Percentiles rank a stretch among this genome's conserved stretches.
These are phyloP conservation scores for Passer montanus DNA, from an alignment of 2,113 vertebrate species.

Conservation along the genomic window DNA sequence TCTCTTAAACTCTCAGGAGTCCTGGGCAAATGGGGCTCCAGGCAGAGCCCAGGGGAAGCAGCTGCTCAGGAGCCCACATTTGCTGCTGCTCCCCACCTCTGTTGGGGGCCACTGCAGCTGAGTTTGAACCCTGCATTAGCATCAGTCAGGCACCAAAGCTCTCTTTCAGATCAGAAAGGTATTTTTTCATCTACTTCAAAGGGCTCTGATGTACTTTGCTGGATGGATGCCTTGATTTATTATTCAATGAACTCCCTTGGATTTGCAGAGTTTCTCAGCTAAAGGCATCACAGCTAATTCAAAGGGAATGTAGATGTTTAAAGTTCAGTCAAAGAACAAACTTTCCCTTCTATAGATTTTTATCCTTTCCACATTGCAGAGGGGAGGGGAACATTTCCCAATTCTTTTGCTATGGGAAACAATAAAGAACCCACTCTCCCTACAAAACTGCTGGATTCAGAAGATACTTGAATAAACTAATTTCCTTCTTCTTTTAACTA, in stretches of 20 bases:
- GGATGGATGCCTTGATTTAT: slow-evolving; percentile 29
- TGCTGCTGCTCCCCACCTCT: background rate
- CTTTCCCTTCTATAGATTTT: background rate
- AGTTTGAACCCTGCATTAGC: background rate
- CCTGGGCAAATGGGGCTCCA: background rate
- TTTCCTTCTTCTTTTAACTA: background rate
- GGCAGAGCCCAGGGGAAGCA: background rate
- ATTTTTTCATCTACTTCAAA: slow-evolving; percentile 28
- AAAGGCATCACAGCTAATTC: slow-evolving; percentile 28
- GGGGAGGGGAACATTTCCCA: background rate
- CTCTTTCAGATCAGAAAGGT: background rate
- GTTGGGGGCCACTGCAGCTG: background rate
- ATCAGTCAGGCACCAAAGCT: background rate
- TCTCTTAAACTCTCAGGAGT: background rate
- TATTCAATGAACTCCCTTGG: background rate
- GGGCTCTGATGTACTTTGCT: background rate
- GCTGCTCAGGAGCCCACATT: background rate
- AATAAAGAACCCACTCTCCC: background rate
- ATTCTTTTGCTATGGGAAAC: background rate
- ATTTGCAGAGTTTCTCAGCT: slow-evolving; percentile 23
- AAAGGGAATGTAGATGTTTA: background rate
- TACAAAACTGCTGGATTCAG: background rate
- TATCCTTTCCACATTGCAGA: background rate
- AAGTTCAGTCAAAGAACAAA: background rate
- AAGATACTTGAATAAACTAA: background rate